phyloP scores from a whole-genome alignment of 2,888 invertebrate species.

The Cataglyphis cursor region DNA sequence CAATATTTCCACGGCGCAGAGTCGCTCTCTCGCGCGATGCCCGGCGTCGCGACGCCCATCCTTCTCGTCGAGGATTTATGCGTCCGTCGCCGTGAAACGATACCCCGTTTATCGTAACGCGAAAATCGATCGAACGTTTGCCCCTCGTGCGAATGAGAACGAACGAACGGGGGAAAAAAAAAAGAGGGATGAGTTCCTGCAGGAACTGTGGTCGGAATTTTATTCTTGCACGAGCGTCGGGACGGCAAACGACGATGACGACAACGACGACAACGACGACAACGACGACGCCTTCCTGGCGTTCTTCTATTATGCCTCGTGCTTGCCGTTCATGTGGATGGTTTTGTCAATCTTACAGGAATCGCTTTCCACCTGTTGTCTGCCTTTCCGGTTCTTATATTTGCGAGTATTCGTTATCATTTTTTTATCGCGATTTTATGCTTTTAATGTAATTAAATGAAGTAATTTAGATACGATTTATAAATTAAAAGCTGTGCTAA shows the following conservation, averaged over 20 bases:
- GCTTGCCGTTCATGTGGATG: slow-evolving; percentile 39
- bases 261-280: not conserved
- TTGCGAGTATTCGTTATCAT: not conserved
- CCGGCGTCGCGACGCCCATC: slow-evolving; percentile 50
- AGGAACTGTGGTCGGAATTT: slow-evolving; percentile 52
- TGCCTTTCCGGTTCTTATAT: slow-evolving; percentile 18
- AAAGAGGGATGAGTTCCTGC: slow-evolving; percentile 4
- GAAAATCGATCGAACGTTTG: slow-evolving; percentile 62
- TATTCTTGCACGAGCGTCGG: slow-evolving; percentile 20
- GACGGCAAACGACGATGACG: not conserved
- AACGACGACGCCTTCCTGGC: not conserved
- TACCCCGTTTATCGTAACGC: slow-evolving; percentile 53
- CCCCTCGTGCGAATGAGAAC: not conserved
- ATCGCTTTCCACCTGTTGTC: slow-evolving; percentile 56
- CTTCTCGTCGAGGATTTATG: slow-evolving; percentile 59
- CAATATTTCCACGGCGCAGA: slow-evolving; percentile 24
- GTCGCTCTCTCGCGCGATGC: slow-evolving; percentile 43
- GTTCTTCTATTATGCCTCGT: slow-evolving; percentile 38
- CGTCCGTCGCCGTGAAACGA: slow-evolving; percentile 51
- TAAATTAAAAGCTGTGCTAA: slow-evolving; percentile 5
- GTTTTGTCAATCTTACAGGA: slow-evolving; percentile 48
- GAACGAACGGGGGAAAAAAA: not conserved
- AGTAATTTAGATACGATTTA: not conserved
- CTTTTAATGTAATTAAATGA: slow-evolving; percentile 35
- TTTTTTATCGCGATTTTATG: slow-evolving; percentile 2